Evolutionary conservation across 2,888 invertebrate genomes (phyloP), one percentile per base, ranked within the genome.

Genomic region (Chrysina gloriosa): DNA sequence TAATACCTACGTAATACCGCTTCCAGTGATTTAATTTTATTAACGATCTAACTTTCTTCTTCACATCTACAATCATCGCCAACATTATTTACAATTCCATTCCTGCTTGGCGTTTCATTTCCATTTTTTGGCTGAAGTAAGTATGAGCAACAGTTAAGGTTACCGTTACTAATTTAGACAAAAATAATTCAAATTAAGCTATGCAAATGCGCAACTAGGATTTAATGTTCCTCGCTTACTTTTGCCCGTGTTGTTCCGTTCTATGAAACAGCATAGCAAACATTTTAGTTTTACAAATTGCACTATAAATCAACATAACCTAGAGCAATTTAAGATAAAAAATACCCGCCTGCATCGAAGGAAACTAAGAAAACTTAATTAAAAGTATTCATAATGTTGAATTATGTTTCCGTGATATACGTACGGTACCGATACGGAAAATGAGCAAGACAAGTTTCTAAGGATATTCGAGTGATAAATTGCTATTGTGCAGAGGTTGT

Each of bases 301-400:
- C 61, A 31, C 47, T 25, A 61, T 66, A 66, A 66, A 66, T 61
- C 66, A 66, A 48, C 47, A 66, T 58, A 66, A 48, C 56, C 48
- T 66, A 25, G 16, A 58, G 66, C 58, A 56, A 58, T 66, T 66
- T 66, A 19, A 66, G 61, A 61, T 66, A 66, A 66, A 63, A 66
- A 61, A 48, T 47, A 27, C 25, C 36, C 11, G 47, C 50, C 27
- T 21, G 23, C 14, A 52, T 50, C 52, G 50, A n/a, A 52, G 39
- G 47, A 52, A 56, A 63, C 63, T 68, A 64, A 68, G 68, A 64
- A 68, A 68, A 54, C 64, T 68, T 63, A 68, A 68, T 68, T 68
- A 68, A 68, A 68, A 68, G 63, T 63, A 52, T 64, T 68, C 68
- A 68, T 68, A 68, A 68, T 54, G 54, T 63, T 68, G 63, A 68